A percentile compares a stretch with the other conserved stretches of the same genome.
Evolutionary conservation across 2,113 vertebrate genomes (phyloP).

Genomic region (Cebidichthys violaceus): DNA sequence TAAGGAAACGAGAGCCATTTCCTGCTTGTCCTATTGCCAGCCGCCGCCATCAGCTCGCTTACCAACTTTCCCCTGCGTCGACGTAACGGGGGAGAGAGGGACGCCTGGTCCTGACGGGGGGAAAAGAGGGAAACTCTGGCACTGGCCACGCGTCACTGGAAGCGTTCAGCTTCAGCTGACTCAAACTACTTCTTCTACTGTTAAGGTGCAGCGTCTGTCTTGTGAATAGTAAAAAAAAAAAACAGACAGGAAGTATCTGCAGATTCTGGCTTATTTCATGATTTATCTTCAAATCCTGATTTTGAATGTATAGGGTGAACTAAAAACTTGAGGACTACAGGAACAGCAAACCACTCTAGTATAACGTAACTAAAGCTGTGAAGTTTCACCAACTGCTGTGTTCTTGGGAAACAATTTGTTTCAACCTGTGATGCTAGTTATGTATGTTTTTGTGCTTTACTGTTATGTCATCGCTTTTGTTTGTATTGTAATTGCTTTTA

Average conservation of each 20-base stretch:
- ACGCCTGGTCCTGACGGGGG: slow-evolving; percentile 25
- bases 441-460: too few relatives aligned
- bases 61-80: slow-evolving; percentile 42
- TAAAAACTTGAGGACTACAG: background rate
- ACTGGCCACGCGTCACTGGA: slow-evolving; percentile 33
- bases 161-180: slow-evolving; percentile 11
- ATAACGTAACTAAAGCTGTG: background rate
- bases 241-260: background rate
- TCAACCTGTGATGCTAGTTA: background rate
- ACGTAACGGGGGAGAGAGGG: slow-evolving; percentile 35
- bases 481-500: too few relatives aligned
- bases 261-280: slow-evolving; percentile 5
- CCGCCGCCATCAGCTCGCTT: slow-evolving; percentile 59
- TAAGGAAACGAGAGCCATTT: slow-evolving; percentile 85
- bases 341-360: background rate
- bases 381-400: background rate
- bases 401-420: background rate
- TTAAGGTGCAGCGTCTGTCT: slow-evolving; percentile 13
- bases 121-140: slow-evolving; percentile 31
- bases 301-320: background rate
- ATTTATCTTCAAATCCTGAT: background rate
- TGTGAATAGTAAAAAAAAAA: slow-evolving; percentile 20
- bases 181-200: slow-evolving; percentile 11
- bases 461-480: too few relatives aligned
- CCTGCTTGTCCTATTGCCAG: slow-evolving; percentile 78